Evolutionary conservation across 2,113 vertebrate genomes (phyloP).

Genomic region (Hyla sarda): DNA sequence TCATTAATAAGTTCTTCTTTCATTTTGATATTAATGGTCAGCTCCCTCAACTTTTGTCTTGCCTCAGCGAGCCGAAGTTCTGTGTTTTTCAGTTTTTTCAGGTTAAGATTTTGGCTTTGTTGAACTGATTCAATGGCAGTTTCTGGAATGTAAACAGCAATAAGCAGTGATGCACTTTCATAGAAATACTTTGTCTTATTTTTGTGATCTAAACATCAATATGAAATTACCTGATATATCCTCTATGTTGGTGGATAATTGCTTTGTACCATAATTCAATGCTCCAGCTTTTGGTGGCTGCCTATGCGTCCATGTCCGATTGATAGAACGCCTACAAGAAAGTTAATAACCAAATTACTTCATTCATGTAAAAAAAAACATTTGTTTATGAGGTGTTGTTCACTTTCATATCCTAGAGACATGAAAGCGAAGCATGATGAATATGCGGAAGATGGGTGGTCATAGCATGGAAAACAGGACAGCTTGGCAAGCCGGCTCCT

Average conservation of each 20-base stretch:
- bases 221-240: conserved; percentile 61
- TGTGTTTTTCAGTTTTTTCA: conserved; percentile 73
- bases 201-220: conserved; percentile 24
- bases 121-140: conserved; percentile 71
- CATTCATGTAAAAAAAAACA: neutral
- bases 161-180: neutral
- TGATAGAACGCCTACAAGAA: conserved; percentile 68
- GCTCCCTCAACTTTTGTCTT: conserved; percentile 81
- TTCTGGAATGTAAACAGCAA: conserved; percentile 66
- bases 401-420: too few species aligned
- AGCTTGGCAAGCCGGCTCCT: too few species aligned
- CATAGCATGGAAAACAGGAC: too few species aligned
- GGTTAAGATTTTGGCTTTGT: conserved; percentile 71
- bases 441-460: too few species aligned
- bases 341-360: neutral
- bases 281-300: conserved; percentile 65
- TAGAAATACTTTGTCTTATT: neutral
- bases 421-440: too few species aligned
- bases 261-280: conserved; percentile 59
- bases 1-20: conserved; percentile 89
- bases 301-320: conserved; percentile 77
- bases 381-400: too few species aligned
- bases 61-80: conserved; percentile 72
- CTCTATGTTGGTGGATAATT: conserved; percentile 44
- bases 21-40: conserved; percentile 83